Percentiles rank a stretch among this genome's conserved stretches.
Conservation (phyloP, 2,797 vertebrate genomes). For the Aplochiton taeniatus region DNA sequence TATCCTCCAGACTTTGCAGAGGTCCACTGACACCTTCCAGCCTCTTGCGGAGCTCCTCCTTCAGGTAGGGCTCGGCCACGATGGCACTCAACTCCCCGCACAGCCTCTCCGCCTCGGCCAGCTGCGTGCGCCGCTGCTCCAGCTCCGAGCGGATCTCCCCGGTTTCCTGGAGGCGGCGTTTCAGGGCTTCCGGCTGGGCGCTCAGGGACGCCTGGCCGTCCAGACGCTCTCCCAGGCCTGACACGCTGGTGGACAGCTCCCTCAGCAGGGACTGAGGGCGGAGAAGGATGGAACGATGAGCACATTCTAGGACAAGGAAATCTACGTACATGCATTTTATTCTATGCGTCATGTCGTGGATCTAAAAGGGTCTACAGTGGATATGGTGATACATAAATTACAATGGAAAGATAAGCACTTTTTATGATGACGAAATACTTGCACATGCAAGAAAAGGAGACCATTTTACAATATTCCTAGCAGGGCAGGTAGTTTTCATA, state of each 20-base stretch:
- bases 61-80: conserved; percentile 93
- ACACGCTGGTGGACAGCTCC: conserved; percentile 84
- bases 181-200: conserved; percentile 90
- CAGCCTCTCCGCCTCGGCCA: conserved; percentile 83
- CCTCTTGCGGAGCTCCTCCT: conserved; percentile 93
- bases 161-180: conserved; percentile 89
- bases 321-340: no score
- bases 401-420: no score
- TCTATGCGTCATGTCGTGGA: no score
- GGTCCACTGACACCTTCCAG: conserved; percentile 88
- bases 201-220: conserved; percentile 86
- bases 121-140: conserved; percentile 82
- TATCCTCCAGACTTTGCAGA: conserved; percentile 89
- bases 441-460: no score
- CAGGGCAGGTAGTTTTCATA: no score
- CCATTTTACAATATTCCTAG: no score
- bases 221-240: conserved; percentile 80
- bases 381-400: no score
- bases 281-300: background rate
- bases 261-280: conserved; percentile 75
- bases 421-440: no score
- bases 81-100: conserved; percentile 88
- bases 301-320: background rate
- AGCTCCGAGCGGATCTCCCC: conserved; percentile 93
- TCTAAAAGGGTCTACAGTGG: no score